Evolutionary conservation across 1,140 invertebrate species (phyloP), one percentile per base, ranked within the genome.

Genomic region (Idris sp.): DNA sequence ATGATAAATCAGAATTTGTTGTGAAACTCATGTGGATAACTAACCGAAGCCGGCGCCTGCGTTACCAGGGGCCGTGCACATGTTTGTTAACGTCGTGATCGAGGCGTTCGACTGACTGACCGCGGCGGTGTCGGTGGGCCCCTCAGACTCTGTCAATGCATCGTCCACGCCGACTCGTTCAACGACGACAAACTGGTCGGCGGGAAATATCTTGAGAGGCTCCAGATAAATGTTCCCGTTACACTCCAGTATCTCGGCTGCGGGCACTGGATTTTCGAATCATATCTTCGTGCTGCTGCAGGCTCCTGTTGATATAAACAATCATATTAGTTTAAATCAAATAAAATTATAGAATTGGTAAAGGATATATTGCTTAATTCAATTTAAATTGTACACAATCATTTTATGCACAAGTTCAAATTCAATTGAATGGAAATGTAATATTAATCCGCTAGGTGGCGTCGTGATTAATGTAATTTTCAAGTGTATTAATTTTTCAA

Each of bases 21-120:
- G n/a, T n/a, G n/a, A n/a, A n/a, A n/a, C n/a, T n/a, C n/a, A n/a
- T n/a, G n/a, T n/a, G n/a, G n/a, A n/a, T n/a, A n/a, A n/a, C n/a
- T n/a, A n/a, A n/a, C n/a, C n/a, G n/a, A n/a, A n/a, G n/a, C 19
- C 19, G 6, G 19, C 19, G 19, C 19, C 84, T 8, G 86, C 82
- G 75, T 87, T 87, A 43, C 86, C 84, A 76, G 86, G 86, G 25
- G 86, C 83, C 28, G 85, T 87, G 78, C 86, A 87, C 86, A 87
- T 87, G 76, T 85, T 87, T 67, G 85, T 81, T 15, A 87, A 74
- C 53, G 82, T 82, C 48, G 79, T 79, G 56, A 84, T 79, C 68
- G 79, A 82, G 72, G 81, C 81, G 78, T 80, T 78, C 49, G 78
- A 73, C 67, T 83, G 83, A 69, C 76, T 81, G 48, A 80, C 80